A percentile compares a stretch with the other conserved stretches of the same genome.
phyloP scores from a whole-genome alignment of 2,888 invertebrate species.

The Brenthis daphne region DNA sequence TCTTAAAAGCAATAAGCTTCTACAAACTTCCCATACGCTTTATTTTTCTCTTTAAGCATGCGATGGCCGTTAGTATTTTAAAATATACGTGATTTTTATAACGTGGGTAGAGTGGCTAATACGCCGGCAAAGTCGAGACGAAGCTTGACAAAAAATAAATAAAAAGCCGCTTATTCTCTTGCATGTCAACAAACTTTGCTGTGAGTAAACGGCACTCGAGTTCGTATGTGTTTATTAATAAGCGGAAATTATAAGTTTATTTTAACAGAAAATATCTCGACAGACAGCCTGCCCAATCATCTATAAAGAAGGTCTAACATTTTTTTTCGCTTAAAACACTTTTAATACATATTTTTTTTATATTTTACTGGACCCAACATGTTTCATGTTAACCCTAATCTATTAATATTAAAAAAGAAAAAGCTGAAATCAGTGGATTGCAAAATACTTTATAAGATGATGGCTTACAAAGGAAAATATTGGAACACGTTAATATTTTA shows the following conservation, averaged over 20 bases:
- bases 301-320: neutral
- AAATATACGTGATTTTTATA: conserved; percentile 52
- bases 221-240: conserved; percentile 54
- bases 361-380: neutral
- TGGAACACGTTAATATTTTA: conserved; percentile 9
- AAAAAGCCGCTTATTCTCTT: conserved; percentile 47
- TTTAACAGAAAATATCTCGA: conserved; percentile 40
- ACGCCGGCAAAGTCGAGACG: conserved; percentile 49
- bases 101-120: conserved; percentile 64
- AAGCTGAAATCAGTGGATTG: conserved; percentile 32
- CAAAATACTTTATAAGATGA: conserved; percentile 37
- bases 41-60: conserved; percentile 49
- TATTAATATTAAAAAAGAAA: conserved; percentile 35
- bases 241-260: conserved; percentile 49
- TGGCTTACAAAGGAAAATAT: conserved; percentile 16
- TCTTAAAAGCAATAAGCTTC: conserved; percentile 30
- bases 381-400: conserved; percentile 11
- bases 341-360: neutral
- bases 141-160: conserved; percentile 48
- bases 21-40: conserved; percentile 50
- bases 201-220: conserved; percentile 46
- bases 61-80: conserved; percentile 25
- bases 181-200: conserved; percentile 55
- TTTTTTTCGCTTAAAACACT: neutral
- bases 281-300: neutral